Conservation (phyloP, 2,113 vertebrate genomes). For the Chionomys nivalis region DNA sequence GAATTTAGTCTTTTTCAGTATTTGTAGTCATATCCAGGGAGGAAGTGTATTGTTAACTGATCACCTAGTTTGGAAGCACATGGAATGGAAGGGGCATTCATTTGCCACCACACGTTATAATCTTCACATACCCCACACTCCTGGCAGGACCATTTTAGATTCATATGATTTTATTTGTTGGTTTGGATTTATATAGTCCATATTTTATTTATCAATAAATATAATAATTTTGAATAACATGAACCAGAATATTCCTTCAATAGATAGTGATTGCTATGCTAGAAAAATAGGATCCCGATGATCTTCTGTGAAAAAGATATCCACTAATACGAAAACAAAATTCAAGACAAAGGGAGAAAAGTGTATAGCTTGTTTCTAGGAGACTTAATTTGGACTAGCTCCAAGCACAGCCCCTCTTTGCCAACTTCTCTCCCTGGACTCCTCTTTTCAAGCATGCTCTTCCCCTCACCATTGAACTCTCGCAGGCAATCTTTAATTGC, state of each 20-base stretch:
- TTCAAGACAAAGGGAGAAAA: not conserved
- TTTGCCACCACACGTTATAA: not conserved
- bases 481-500: not conserved
- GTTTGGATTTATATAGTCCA: not conserved
- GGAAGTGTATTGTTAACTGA: not conserved
- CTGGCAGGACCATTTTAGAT: not conserved
- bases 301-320: not conserved
- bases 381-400: not conserved
- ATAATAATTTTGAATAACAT: not conserved
- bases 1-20: not conserved
- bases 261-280: too few relatives aligned
- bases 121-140: not conserved
- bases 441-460: not conserved
- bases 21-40: not conserved
- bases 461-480: not conserved
- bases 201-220: slow-evolving; percentile 30
- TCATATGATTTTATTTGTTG: not conserved
- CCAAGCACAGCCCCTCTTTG: not conserved
- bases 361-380: not conserved
- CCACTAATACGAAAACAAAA: not conserved
- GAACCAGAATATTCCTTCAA: not conserved
- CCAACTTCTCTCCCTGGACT: not conserved
- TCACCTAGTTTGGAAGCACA: not conserved
- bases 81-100: not conserved
- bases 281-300: not conserved